Conservation (phyloP, 2,113 vertebrate species). For the Triplophysa siluroides region DNA sequence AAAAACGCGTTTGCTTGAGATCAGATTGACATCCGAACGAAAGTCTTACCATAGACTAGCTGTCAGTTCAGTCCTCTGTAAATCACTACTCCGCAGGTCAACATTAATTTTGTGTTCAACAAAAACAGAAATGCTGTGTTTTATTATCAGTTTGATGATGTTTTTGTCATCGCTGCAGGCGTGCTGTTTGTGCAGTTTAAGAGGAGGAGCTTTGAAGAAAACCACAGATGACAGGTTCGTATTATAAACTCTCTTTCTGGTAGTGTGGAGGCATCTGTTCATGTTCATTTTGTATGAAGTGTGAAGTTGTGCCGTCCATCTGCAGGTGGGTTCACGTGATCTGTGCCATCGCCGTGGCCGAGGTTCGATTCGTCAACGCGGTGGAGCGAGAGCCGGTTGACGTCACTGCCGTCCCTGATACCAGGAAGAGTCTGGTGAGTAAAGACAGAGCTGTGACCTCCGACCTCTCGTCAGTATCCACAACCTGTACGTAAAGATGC, state of each 20-base stretch:
- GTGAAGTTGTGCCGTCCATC: neutral
- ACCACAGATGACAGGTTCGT: conserved; percentile 87
- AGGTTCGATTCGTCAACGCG: conserved; percentile 87
- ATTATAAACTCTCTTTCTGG: neutral
- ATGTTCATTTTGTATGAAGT: neutral
- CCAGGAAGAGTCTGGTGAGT: conserved; percentile 90
- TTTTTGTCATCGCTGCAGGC: conserved; percentile 74
- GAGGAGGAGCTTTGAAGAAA: conserved; percentile 90
- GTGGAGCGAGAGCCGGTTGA: conserved; percentile 91
- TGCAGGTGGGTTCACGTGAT: conserved; percentile 93
- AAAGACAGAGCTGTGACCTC: neutral
- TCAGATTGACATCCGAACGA: no score
- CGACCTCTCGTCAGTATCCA: neutral
- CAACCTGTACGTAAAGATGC: neutral
- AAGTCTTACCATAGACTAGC: no score
- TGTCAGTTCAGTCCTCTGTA: no score
- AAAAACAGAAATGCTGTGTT: neutral
- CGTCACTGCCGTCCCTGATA: conserved; percentile 85
- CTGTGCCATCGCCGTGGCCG: conserved; percentile 91
- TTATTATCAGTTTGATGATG: conserved; percentile 2
- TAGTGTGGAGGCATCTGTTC: neutral
- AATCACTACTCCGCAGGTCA: no score
- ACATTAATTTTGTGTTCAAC: neutral
- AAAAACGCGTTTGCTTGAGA: neutral
- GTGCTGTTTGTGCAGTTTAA: conserved; percentile 92